Conservation (phyloP, 2,113 vertebrate species). For the Orientallactaga bullata region DNA sequence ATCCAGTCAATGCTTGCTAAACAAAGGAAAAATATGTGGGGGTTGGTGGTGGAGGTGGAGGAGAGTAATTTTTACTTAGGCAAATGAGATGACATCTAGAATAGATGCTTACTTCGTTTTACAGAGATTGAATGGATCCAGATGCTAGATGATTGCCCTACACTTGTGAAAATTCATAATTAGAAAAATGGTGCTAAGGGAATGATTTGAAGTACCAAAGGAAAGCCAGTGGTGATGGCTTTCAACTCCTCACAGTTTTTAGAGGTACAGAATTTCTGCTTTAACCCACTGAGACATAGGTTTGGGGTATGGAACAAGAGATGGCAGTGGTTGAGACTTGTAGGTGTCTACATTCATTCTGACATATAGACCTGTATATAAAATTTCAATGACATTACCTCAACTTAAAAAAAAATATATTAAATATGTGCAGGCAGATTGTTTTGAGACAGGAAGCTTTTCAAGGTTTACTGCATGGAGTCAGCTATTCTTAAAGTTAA, state of each 20-base stretch:
- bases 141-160: background rate
- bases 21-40: background rate
- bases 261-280: background rate
- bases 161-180: background rate
- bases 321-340: background rate
- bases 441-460: slow-evolving; percentile 74
- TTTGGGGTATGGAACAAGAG: background rate
- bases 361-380: background rate
- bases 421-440: slow-evolving; percentile 46
- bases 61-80: background rate
- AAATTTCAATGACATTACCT: background rate
- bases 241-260: slow-evolving; percentile 28
- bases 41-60: background rate
- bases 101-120: slow-evolving; percentile 30
- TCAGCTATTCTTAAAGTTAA: slow-evolving; percentile 82
- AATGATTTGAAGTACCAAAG: slow-evolving; percentile 40
- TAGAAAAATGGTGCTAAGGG: background rate
- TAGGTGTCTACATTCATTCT: background rate
- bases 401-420: slow-evolving; percentile 40
- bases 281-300: background rate
- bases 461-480: slow-evolving; percentile 71
- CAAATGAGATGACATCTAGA: slow-evolving; percentile 7
- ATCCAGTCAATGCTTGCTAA: slow-evolving; percentile 57
- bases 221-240: background rate
- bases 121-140: background rate